Base-by-base conservation (phyloP, 2,797 vertebrate species). In the Phrynocephalus vlangalii region DNA sequence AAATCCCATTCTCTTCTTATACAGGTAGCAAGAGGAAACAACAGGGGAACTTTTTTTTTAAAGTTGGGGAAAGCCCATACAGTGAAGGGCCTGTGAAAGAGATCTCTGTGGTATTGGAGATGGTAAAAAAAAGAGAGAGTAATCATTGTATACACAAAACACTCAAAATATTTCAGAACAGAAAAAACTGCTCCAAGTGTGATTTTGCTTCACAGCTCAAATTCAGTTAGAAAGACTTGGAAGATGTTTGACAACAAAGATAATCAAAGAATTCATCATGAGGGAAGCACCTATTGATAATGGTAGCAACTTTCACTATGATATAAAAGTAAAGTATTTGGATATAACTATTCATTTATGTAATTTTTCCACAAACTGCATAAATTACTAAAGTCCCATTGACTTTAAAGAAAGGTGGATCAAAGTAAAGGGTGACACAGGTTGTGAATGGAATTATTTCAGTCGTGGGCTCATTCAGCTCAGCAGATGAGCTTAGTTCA, bases 141-240 rank as follows among this genome's bases (percentile, higher is more conserved):
- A 82, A 82, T 67, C 70, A n/a, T 63, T 26, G 24, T 79, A 38
- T 79, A 44, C 77, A 87, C 71, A 85, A 71, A 70, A 66, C 72
- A n/a, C 78, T 78, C 66, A 87, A 50, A 50, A 48, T 63, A 30
- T 87, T 83, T 24, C 60, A 24, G 24, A 44, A 28, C n/a, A 81
- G 86, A 72, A 70, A 85, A 33, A 71, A 24, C 15, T 78, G 52
- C 15, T 76, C 18, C 22, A 80, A 80, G n/a, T 30, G 28, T 7
- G 13, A 44, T 3, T 78, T 66, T 63, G 83, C 11, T 56, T 79
- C 77, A 50, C 13, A 68, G 3, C 16, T 83, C 50, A 38, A 60
- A 85, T 56, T 30, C 72, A 8, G 5, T 3, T 28, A n/a, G 78
- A 66, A 89, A 18, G 20, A 26, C 79, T 30, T 0, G 0, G 30